Percentiles rank a stretch among this genome's conserved stretches.
Conservation (phyloP, 2,113 vertebrate species). For the Tragelaphus strepsiceros region DNA sequence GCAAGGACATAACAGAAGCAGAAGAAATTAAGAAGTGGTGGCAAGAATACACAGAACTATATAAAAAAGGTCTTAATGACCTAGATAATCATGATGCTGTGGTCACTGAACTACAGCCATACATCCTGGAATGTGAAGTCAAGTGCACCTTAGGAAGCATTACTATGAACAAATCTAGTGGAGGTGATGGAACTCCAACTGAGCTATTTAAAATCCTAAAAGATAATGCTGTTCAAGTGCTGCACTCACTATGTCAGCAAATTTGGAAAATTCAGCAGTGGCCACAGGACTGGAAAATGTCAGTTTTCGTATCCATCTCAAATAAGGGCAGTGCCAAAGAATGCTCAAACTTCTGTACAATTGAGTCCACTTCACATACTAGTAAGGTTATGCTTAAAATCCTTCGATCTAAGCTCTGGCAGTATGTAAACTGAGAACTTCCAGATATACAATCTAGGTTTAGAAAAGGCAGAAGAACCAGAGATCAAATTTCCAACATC, state of each 20-base stretch:
- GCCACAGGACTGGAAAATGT: neutral
- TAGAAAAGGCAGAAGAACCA: neutral
- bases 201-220: neutral
- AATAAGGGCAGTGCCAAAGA: neutral
- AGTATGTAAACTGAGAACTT: neutral
- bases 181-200: neutral
- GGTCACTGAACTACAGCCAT: neutral
- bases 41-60: neutral
- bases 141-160: neutral
- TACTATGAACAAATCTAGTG: neutral
- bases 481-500: neutral
- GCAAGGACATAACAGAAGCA: neutral
- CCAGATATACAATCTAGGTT: neutral
- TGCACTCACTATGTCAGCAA: neutral
- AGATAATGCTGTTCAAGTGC: neutral
- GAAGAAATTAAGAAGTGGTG: neutral
- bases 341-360: neutral
- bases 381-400: neutral
- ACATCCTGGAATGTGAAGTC: neutral
- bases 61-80: neutral
- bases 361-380: neutral
- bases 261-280: neutral
- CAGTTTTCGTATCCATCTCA: neutral
- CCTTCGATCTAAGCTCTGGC: fast-evolving
- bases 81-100: neutral